phyloP scores from a whole-genome alignment of 2,888 invertebrate species.

The Isotomurus palustris region DNA sequence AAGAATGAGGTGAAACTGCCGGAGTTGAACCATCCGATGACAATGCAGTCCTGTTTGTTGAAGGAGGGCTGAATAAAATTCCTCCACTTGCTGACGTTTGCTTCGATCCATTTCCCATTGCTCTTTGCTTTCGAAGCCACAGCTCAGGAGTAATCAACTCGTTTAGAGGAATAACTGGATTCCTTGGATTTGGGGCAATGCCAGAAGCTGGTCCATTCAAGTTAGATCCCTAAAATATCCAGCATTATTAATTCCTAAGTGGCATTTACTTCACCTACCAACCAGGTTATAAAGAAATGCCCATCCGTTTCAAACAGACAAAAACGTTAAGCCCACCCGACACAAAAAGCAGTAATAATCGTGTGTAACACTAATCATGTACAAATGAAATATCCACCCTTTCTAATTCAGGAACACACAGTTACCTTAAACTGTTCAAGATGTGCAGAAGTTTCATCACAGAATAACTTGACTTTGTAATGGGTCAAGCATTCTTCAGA shows the following conservation, averaged over 20 bases:
- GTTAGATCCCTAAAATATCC: too few species aligned
- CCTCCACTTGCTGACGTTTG: constrained; percentile 6
- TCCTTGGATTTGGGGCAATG: neutral
- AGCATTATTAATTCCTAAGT: too few species aligned
- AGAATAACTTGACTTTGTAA: constrained; percentile 37
- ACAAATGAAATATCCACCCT: too few species aligned
- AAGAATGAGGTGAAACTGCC: neutral
- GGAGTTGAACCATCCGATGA: neutral
- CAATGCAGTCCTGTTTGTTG: neutral
- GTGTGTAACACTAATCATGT: too few species aligned
- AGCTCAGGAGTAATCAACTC: constrained; percentile 38
- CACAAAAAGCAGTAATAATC: too few species aligned
- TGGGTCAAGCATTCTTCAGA: constrained; percentile 36
- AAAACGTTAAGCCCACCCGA: too few species aligned
- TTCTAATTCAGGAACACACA: neutral
- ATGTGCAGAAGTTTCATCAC: constrained; percentile 39
- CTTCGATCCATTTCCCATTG: neutral
- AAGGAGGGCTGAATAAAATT: constrained; percentile 3
- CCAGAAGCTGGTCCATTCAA: too few species aligned
- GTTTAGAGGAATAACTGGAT: too few species aligned
- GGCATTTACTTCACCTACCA: too few species aligned
- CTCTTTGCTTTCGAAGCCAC: constrained; percentile 23
- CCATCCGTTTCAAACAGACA: too few species aligned
- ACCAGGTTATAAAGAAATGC: too few species aligned
- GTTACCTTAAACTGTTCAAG: constrained; percentile 26